Evolutionary conservation across 2,113 vertebrate species (phyloP), one percentile per base, ranked within the genome.

Genomic region (Lagopus muta): DNA sequence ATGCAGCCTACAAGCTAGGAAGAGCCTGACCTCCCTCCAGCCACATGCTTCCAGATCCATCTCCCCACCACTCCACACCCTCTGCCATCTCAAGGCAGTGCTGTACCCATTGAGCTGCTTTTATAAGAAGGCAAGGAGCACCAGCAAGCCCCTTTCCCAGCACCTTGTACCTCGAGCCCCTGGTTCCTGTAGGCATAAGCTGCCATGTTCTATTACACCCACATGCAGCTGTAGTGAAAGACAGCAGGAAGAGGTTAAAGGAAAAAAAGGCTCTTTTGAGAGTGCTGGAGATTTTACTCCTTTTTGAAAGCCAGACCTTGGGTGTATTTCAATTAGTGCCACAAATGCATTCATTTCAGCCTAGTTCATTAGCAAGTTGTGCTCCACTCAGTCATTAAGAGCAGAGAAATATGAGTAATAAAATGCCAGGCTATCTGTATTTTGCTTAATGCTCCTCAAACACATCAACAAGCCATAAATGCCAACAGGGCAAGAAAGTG

Each of bases 61-160:
- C 61, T 66, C 32, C 18, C 38, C 24, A n/a, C 4, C 24, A 20
- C 58, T 22, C 43, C 11, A 71, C 73, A 36, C 6, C 4, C 22
- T 18, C 30, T 91, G 70, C 24, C 20, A 32, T 38, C 24, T 6
- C 3, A 5, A 4, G 22, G 18, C 13, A 25, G 15, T 43, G 5
- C 2, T 1, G 2, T 6, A 13, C 8, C 3, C 2, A 27, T 13
- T 16, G 30, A 0, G 0, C 27, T 54, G 20, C 16, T 77, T 74
- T 84, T 58, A 30, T 10, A 47, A 36, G n/a, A 79, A 55, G 76
- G 48, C 43, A 25, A 47, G 13, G 13, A 8, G 4, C 21, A n/a
- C 77, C 42, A 36, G 45, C 34, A 66, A 50, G 55, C 42, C 30
- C 2, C 50, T 36, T 28, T 66, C 34, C 30, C 40, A 57, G 50